Conservation (phyloP, 2,797 vertebrate genomes). For the Holocentrus rufus region DNA sequence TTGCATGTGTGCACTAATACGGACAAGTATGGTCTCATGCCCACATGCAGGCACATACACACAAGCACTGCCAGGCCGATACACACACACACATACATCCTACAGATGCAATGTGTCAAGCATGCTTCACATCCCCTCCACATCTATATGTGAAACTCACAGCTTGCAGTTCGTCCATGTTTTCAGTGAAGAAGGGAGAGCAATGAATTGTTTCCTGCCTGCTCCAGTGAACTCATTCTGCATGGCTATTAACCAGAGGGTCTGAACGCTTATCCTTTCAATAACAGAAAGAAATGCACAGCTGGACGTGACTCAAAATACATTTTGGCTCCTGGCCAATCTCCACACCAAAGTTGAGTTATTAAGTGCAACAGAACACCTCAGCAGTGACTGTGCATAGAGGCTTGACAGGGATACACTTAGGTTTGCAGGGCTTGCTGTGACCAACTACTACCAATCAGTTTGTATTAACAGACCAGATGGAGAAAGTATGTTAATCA, state of each 20-base stretch:
- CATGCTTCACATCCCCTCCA: conserved; percentile 65
- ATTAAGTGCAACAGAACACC: conserved; percentile 77
- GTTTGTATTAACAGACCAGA: conserved; percentile 15
- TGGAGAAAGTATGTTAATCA: conserved; percentile 39
- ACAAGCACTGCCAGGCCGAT: conserved; percentile 9
- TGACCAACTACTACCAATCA: conserved; percentile 49
- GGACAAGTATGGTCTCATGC: conserved; percentile 40
- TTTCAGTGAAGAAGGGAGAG: conserved; percentile 63
- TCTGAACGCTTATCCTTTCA: conserved; percentile 61
- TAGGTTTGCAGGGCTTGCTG: conserved; percentile 38
- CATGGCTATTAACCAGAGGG: conserved; percentile 39
- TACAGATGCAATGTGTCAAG: conserved; percentile 74
- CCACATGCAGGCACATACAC: conserved; percentile 42
- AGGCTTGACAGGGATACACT: conserved; percentile 32
- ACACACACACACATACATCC: conserved; percentile 39
- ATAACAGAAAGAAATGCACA: conserved; percentile 70
- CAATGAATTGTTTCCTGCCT: conserved; percentile 77
- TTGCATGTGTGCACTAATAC: conserved; percentile 18
- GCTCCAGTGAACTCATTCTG: conserved; percentile 58
- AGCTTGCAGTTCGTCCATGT: conserved; percentile 50
- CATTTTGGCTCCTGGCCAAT: conserved; percentile 67
- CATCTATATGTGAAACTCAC: conserved; percentile 64
- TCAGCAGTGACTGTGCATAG: conserved; percentile 60
- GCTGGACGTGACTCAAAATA: conserved; percentile 70
- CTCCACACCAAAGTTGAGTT: conserved; percentile 56